Evolutionary conservation across 2,888 invertebrate genomes (phyloP), one percentile per base, ranked within the genome.

Genomic region (Melieria picta): DNA sequence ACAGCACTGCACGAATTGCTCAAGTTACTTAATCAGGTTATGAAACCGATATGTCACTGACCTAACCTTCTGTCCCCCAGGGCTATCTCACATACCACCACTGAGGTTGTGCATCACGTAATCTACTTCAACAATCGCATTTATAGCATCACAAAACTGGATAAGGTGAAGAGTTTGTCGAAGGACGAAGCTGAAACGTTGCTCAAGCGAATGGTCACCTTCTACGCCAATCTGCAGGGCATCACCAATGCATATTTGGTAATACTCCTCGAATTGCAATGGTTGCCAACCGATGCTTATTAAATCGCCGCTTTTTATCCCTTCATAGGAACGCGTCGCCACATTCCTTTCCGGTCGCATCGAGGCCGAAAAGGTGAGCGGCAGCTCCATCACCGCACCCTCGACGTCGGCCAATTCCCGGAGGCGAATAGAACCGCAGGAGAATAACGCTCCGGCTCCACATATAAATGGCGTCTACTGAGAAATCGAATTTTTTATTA

Each of bases 321-420:
- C 5, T 60, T 48, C 56, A 60, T 78, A 92, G 92, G 92, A 91
- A 81, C 90, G 90, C 71, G 82, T 92, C 63, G 92, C 92, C 0
- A 87, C 89, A 71, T 90, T 91, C 79, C 82, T 92, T 65, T 92
- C 92, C 10, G 92, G 92, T 62, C 91, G 91, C 75, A 91, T 91
- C 67, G 90, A 90, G 79, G 88, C 89, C 0, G 90, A 90, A 79
- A 91, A 91, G 81, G 89, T 90, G 3, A 84, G 79, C 16, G 79
- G 75, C 61, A 76, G 75, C 5, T 80, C 88, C 9, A 48, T 56
- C 47, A 64, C 71, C 1, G 58, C 71, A 42, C 57, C 71, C 1
- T 88, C 88, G 30, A 85, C 87, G 76, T 88, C 75, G 80, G 86
- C 86, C 84, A 30, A 1, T 30, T 55, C 69, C 67, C 72, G 77